Evolutionary conservation across 2,113 vertebrate genomes (phyloP).

Genomic region (Nansenia antarctica): DNA sequence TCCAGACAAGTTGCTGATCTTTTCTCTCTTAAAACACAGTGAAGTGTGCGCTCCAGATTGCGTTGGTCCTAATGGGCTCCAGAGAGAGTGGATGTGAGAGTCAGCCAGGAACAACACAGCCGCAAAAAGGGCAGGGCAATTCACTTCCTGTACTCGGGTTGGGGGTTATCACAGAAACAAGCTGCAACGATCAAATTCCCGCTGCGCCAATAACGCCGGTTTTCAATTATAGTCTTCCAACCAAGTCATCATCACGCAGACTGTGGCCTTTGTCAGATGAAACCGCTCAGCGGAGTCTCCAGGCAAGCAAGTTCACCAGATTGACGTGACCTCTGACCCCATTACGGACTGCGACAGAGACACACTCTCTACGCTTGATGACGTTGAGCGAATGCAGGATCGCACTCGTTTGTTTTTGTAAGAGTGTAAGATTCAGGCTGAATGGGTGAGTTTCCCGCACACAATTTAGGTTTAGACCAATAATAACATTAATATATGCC

Average conservation of each 20-base stretch:
- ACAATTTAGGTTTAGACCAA: too few species aligned
- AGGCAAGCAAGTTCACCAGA: too few species aligned
- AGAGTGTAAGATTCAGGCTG: too few species aligned
- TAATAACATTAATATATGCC: too few species aligned
- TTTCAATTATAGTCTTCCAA: neutral
- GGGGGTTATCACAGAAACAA: conserved; percentile 31
- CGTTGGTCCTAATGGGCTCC: conserved; percentile 67
- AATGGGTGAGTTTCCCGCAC: too few species aligned
- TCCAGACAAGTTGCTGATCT: too few species aligned
- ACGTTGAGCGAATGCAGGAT: too few species aligned
- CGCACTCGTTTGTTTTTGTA: too few species aligned
- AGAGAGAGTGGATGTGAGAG: conserved; percentile 54
- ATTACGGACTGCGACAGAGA: too few species aligned
- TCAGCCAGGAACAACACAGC: conserved; percentile 70
- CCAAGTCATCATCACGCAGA: neutral
- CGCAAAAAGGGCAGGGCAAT: conserved; percentile 54
- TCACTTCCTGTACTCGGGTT: conserved; percentile 56
- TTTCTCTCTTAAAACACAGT: too few species aligned
- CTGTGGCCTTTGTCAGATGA: neutral
- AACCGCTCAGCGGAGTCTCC: neutral
- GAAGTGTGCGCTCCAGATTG: conserved; percentile 1
- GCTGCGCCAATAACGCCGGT: neutral
- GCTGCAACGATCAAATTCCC: neutral
- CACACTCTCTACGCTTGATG: too few species aligned
- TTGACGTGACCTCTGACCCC: too few species aligned